These are phyloP conservation scores for Drosophila ogumai DNA, from an alignment of 1,140 invertebrate species.

Conservation along the genomic window DNA sequence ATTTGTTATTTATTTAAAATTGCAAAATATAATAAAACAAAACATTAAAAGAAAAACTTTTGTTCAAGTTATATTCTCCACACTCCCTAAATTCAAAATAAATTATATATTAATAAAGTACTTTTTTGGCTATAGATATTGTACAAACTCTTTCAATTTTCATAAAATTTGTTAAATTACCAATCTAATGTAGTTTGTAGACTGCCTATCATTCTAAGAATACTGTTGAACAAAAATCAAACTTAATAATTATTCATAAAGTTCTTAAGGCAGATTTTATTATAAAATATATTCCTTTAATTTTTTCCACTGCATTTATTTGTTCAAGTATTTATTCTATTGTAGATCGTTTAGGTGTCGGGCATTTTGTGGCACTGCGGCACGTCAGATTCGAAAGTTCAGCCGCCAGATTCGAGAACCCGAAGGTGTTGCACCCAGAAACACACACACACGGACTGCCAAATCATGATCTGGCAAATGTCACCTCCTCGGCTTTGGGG, in stretches of 20 bases:
- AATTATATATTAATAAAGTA: too few species aligned
- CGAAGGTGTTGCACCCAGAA: constrained; percentile 46
- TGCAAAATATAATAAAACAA: too few species aligned
- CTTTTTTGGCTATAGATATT: too few species aligned
- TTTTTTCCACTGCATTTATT: constrained; percentile 4
- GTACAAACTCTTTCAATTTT: too few species aligned
- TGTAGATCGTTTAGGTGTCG: constrained; percentile 61
- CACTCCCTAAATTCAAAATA: background rate
- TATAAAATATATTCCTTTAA: background rate
- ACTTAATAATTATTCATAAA: too few species aligned
- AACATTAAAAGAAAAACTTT: too few species aligned
- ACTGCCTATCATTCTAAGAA: background rate
- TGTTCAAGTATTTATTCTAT: constrained; percentile 22
- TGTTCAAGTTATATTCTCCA: too few species aligned
- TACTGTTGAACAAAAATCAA: too few species aligned
- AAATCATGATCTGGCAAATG: constrained; percentile 65
- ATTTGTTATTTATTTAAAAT: too few species aligned
- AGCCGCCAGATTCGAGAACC: constrained; percentile 26
- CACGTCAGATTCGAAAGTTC: constrained; percentile 77
- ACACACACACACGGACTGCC: constrained; percentile 4
- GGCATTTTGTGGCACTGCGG: constrained; percentile 59
- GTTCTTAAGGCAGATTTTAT: too few species aligned
- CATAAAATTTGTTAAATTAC: too few species aligned
- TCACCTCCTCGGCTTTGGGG: constrained; percentile 9
- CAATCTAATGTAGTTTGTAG: background rate